phyloP scores from a whole-genome alignment of 2,888 invertebrate genomes.

The Seira sanloemensis region DNA sequence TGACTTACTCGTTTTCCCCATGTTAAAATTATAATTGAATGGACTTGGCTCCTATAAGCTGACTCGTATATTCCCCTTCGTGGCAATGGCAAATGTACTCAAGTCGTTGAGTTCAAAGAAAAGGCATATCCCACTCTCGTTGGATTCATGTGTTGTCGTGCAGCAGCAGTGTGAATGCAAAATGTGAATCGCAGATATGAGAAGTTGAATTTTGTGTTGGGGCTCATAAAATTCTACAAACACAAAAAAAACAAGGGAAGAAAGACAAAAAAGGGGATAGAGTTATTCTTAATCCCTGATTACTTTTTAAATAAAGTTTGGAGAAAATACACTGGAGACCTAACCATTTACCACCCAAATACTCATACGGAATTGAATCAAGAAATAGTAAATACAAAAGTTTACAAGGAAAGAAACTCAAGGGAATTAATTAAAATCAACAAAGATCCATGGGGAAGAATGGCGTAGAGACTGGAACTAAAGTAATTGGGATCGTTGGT shows the following conservation, averaged over 20 bases:
- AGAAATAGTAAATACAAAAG: too few species aligned
- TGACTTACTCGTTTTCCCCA: not conserved
- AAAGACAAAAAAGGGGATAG: not conserved
- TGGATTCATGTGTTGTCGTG: not conserved
- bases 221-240: not conserved
- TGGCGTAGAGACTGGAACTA: too few species aligned
- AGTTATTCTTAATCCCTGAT: too few species aligned
- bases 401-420: too few species aligned
- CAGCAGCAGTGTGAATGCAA: not conserved
- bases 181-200: not conserved
- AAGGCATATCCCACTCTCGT: not conserved
- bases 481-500: too few species aligned
- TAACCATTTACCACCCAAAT: not conserved
- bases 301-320: not conserved
- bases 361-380: too few species aligned
- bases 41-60: too few species aligned
- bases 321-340: not conserved
- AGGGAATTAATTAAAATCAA: too few species aligned
- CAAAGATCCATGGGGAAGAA: too few species aligned
- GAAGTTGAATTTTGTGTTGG: not conserved
- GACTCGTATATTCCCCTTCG: not conserved
- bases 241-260: not conserved
- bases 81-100: too few species aligned
- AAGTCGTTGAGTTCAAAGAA: not conserved
- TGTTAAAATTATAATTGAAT: not conserved